phyloP scores from a whole-genome alignment of 1,140 invertebrate species.

The Drosophila malerkotliana region DNA sequence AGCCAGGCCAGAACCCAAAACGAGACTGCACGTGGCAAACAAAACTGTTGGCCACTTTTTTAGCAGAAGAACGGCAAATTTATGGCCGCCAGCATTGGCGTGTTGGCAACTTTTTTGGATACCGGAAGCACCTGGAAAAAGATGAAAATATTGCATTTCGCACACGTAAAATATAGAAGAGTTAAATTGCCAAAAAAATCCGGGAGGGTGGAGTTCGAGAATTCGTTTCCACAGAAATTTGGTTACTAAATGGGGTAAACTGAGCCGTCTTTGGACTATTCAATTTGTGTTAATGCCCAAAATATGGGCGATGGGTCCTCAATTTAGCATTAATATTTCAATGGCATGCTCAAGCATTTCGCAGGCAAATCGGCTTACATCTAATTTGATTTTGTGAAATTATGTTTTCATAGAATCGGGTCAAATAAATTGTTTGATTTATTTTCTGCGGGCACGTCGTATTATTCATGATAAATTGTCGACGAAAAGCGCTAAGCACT shows the following conservation, averaged over 20 bases:
- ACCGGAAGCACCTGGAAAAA: slow-evolving; percentile 17
- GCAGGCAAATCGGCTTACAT: slow-evolving; percentile 65
- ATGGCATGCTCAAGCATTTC: slow-evolving; percentile 34
- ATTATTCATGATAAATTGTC: slow-evolving; percentile 33
- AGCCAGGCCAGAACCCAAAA: slow-evolving; percentile 24
- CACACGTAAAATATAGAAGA: slow-evolving; percentile 60
- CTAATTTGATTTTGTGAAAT: slow-evolving; percentile 52
- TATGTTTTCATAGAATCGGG: slow-evolving; percentile 19
- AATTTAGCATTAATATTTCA: slow-evolving; percentile 53
- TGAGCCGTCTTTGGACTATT: slow-evolving; percentile 16
- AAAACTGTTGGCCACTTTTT: slow-evolving; percentile 77
- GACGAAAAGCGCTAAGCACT: slow-evolving; percentile 10
- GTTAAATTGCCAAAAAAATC: slow-evolving; percentile 43
- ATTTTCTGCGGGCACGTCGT: slow-evolving; percentile 11
- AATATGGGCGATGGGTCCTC: slow-evolving; percentile 10
- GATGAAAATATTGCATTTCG: slow-evolving; percentile 49
- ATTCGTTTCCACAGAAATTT: slow-evolving; percentile 44
- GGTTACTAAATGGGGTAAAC: slow-evolving; percentile 60
- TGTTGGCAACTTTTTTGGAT: slow-evolving; percentile 59
- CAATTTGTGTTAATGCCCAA: slow-evolving; percentile 44
- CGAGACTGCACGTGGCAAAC: slow-evolving; percentile 67
- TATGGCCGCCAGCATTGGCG: slow-evolving; percentile 72
- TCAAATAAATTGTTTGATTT: slow-evolving; percentile 34
- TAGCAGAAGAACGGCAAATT: slow-evolving; percentile 69
- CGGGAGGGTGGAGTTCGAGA: background rate